phyloP scores from a whole-genome alignment of 2,797 vertebrate genomes.

The Kryptolebias ocellatus region DNA sequence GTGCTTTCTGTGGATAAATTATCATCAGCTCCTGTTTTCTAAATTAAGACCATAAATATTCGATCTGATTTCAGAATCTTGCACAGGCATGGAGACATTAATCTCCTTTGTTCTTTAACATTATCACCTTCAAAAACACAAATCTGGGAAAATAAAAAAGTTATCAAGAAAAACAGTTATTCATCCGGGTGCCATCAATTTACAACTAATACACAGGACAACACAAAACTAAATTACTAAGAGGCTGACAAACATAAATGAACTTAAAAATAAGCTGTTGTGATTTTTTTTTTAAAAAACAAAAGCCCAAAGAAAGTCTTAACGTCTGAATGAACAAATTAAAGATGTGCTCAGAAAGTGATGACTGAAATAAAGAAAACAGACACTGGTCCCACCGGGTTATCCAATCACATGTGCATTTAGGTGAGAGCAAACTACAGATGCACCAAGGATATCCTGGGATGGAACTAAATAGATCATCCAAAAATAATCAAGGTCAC shows the following conservation, averaged over 20 bases:
- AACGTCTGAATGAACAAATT: not conserved
- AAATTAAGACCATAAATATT: constrained; percentile 44
- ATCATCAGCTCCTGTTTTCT: constrained; percentile 18
- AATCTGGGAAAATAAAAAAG: constrained; percentile 5
- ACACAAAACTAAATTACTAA: no score
- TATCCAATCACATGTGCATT: no score
- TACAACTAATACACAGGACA: no score
- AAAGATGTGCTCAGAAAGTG: not conserved
- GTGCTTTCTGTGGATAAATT: constrained; percentile 37
- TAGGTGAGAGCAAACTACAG: no score
- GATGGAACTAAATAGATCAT: not conserved
- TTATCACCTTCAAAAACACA: not conserved
- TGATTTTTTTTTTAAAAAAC: no score
- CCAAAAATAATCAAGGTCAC: no score
- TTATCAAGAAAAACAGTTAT: not conserved
- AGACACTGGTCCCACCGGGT: no score
- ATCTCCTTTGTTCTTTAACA: not conserved
- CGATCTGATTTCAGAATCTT: constrained; percentile 8
- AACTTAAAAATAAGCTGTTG: constrained; percentile 1
- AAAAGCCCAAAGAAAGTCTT: no score
- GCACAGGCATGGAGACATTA: constrained; percentile 9
- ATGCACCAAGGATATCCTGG: not conserved
- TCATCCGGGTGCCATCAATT: not conserved
- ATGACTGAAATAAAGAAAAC: not conserved
- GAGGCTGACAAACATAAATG: no score